Percentiles rank a stretch among this genome's conserved stretches.
These are phyloP conservation scores for Gobio gobio DNA, from an alignment of 2,113 vertebrate genomes.

Conservation along the genomic window DNA sequence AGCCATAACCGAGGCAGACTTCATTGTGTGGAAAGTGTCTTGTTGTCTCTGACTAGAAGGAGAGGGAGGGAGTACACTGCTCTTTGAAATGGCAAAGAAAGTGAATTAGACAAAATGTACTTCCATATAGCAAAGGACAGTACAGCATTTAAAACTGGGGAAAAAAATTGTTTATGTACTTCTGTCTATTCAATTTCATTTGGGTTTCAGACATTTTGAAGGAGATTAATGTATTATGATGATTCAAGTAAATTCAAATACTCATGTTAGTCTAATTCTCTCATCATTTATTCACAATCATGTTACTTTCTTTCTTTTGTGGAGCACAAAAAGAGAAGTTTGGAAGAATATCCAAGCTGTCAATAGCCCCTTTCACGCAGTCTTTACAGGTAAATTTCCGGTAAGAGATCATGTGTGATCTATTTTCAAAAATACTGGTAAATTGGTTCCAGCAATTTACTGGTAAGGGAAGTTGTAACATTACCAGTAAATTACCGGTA, in stretches of 20 bases:
- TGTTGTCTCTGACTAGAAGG: slow-evolving; percentile 42
- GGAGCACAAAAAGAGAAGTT: neutral
- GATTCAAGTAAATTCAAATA: neutral
- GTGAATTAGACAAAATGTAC: slow-evolving; percentile 37
- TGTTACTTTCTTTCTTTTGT: neutral
- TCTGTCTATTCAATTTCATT: neutral
- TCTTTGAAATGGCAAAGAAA: slow-evolving; percentile 39
- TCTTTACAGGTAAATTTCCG: too few species aligned
- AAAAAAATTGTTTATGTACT: slow-evolving; percentile 26
- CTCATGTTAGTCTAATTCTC: neutral
- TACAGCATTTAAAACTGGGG: slow-evolving; percentile 13
- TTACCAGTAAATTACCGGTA: too few species aligned
- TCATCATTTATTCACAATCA: neutral
- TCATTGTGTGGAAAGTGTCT: slow-evolving; percentile 38
- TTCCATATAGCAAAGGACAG: slow-evolving; percentile 16
- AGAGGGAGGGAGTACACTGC: slow-evolving; percentile 38
- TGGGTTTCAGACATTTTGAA: neutral
- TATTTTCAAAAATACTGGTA: too few species aligned
- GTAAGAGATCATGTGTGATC: too few species aligned
- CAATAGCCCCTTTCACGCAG: too few species aligned
- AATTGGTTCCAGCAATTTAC: too few species aligned
- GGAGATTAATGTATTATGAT: neutral
- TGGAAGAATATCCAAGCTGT: neutral
- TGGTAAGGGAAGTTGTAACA: too few species aligned
- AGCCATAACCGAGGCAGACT: slow-evolving; percentile 33